These are phyloP conservation scores for Platycnemis pennipes DNA, from an alignment of 2,888 invertebrate species.

Conservation along the genomic window DNA sequence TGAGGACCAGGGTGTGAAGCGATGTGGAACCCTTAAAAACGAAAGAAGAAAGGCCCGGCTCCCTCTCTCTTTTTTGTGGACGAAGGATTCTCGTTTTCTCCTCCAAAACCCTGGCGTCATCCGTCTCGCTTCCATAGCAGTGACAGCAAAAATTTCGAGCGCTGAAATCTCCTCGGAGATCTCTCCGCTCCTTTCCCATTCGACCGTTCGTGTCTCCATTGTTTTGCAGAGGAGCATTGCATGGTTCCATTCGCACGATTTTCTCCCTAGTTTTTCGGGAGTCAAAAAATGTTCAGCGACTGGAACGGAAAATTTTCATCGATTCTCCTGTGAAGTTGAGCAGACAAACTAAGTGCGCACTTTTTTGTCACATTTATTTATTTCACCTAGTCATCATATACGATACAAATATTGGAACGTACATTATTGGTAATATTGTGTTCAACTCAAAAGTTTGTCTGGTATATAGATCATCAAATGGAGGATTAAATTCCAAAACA, in stretches of 20 bases:
- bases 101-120: not conserved
- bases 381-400: too few relatives aligned
- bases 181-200: not conserved
- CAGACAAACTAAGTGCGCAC: too few relatives aligned
- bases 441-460: too few relatives aligned
- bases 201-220: not conserved
- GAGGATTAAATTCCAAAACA: too few relatives aligned
- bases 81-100: not conserved
- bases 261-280: not conserved
- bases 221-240: not conserved
- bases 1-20: not conserved
- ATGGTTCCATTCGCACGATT: not conserved
- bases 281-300: too few relatives aligned
- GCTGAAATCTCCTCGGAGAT: not conserved
- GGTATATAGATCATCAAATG: too few relatives aligned
- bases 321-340: too few relatives aligned
- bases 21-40: not conserved
- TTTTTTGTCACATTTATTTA: too few relatives aligned
- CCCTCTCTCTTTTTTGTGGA: not conserved
- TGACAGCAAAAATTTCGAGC: not conserved
- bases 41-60: too few relatives aligned
- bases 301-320: too few relatives aligned
- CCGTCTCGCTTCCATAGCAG: not conserved
- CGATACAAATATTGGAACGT: too few relatives aligned
- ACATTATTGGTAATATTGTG: too few relatives aligned